Conservation (phyloP, 2,113 vertebrate genomes). For the Tor tambroides region DNA sequence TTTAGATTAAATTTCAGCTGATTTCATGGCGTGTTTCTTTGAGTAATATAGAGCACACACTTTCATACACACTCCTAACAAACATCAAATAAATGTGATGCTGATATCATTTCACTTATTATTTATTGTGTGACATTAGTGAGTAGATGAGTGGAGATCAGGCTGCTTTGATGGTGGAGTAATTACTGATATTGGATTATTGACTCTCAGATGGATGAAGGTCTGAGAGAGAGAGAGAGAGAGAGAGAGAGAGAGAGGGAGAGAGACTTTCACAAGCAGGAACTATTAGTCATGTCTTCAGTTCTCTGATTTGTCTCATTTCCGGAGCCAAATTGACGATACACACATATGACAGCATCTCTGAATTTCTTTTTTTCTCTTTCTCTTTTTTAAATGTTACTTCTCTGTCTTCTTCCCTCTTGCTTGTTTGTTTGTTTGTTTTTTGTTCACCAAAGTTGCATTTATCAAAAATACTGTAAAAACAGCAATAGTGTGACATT, state of each 20-base stretch:
- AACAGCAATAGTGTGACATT: not conserved
- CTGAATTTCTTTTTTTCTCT: not conserved
- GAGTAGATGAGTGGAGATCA: constrained; percentile 17
- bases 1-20: not conserved
- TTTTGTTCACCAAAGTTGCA: not conserved
- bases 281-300: constrained; percentile 10
- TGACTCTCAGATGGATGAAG: constrained; percentile 24
- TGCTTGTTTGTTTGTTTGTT: too few species aligned
- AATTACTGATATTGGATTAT: constrained; percentile 44
- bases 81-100: not conserved
- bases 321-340: not conserved
- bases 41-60: not conserved
- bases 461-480: not conserved
- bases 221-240: not conserved
- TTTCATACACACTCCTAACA: not conserved
- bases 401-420: not conserved
- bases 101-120: constrained; percentile 11
- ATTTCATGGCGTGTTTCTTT: not conserved
- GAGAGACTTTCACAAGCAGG: not conserved
- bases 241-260: not conserved
- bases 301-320: not conserved
- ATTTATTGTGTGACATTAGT: constrained; percentile 32
- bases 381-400: not conserved
- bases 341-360: not conserved
- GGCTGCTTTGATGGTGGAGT: constrained; percentile 33